These are phyloP conservation scores for Sterna hirundo DNA, from an alignment of 2,113 vertebrate species.

Conservation along the genomic window DNA sequence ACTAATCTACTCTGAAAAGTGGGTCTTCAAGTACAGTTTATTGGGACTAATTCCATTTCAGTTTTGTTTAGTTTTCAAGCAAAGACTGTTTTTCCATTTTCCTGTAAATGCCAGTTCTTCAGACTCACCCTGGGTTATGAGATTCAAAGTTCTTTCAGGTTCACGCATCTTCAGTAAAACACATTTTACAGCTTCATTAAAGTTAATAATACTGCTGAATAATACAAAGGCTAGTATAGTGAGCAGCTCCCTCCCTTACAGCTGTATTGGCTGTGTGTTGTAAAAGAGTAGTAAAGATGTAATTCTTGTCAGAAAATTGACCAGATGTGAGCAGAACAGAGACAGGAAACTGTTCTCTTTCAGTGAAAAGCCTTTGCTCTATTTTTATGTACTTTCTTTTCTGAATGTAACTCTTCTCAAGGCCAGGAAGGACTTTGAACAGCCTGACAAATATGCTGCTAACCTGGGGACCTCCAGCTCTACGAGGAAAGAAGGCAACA, in stretches of 20 bases:
- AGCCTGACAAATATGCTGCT: neutral
- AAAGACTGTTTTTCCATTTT: neutral
- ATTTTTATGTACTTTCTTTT: neutral
- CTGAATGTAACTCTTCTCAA: neutral
- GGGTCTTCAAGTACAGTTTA: neutral
- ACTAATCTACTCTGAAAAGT: neutral
- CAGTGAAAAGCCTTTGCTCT: neutral
- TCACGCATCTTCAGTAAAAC: neutral
- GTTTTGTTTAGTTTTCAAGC: constrained; percentile 2
- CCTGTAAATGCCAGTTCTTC: neutral
- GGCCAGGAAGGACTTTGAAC: neutral
- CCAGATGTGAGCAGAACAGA: constrained; percentile 21
- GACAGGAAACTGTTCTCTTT: constrained; percentile 8
- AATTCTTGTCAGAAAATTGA: constrained; percentile 13
- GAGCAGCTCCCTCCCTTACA: neutral
- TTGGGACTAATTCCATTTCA: neutral
- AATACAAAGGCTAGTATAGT: neutral
- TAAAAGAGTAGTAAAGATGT: constrained; percentile 1
- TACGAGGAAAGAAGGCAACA: neutral
- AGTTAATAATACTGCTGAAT: neutral
- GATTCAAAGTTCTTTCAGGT: neutral
- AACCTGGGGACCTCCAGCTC: neutral
- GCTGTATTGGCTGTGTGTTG: neutral
- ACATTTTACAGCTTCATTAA: neutral
- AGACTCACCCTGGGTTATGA: neutral